A percentile compares a stretch with the other conserved stretches of the same genome.
Evolutionary conservation across 2,113 vertebrate species (phyloP).

Genomic region (Oreotrochilus melanogaster): DNA sequence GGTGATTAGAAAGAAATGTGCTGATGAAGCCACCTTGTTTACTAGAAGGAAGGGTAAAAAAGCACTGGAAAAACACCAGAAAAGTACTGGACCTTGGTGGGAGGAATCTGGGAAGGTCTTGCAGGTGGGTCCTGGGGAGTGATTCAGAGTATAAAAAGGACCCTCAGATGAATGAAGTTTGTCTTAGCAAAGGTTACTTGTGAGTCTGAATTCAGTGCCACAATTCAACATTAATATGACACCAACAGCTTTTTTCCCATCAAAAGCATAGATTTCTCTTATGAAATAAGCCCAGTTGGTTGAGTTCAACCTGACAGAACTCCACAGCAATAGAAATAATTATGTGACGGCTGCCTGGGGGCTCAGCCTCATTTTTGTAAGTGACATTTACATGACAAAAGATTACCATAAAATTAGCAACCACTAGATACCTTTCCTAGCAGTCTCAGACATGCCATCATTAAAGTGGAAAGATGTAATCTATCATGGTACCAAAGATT

Average conservation of each 20-base stretch:
- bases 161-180: too few species aligned
- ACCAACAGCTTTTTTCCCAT: background rate
- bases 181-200: too few species aligned
- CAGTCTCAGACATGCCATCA: background rate
- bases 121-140: too few species aligned
- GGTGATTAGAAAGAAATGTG: too few species aligned
- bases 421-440: background rate
- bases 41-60: too few species aligned
- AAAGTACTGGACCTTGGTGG: too few species aligned
- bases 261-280: background rate
- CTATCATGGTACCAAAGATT: background rate
- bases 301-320: background rate
- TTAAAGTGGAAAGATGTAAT: background rate
- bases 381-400: background rate
- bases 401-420: background rate
- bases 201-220: too few species aligned
- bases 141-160: too few species aligned
- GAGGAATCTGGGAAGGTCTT: too few species aligned
- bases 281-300: background rate
- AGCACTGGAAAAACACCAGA: too few species aligned
- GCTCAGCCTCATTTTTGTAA: background rate
- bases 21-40: too few species aligned
- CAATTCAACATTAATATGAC: background rate
- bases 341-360: background rate
- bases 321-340: background rate